A percentile compares a stretch with the other conserved stretches of the same genome.
These are phyloP conservation scores for Colius striatus DNA, from an alignment of 2,113 vertebrate species.

Conservation along the genomic window DNA sequence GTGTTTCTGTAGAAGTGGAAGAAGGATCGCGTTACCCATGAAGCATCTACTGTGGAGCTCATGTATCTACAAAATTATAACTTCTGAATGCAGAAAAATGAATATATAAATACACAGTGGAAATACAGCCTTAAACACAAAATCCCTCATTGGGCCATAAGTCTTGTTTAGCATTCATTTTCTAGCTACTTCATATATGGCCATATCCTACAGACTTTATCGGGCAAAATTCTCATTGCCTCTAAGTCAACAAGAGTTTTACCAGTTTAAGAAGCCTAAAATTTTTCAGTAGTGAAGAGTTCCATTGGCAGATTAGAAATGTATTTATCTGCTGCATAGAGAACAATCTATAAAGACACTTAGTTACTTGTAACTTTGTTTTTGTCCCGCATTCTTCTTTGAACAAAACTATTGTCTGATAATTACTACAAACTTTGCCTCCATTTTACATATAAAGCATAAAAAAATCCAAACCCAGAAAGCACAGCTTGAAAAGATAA, in stretches of 20 bases:
- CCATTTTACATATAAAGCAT: background rate
- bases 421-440: background rate
- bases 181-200: background rate
- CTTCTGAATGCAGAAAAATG: background rate
- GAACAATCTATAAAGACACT: background rate
- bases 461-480: background rate
- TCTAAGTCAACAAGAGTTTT: background rate
- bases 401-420: background rate
- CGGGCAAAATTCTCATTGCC: background rate
- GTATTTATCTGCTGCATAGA: background rate
- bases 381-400: background rate
- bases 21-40: background rate
- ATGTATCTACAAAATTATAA: background rate
- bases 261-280: background rate
- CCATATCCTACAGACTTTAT: background rate
- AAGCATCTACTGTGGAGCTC: background rate
- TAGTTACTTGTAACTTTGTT: background rate
- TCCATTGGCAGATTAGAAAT: background rate
- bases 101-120: background rate
- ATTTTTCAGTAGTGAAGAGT: background rate
- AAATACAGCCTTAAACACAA: conserved; percentile 2
- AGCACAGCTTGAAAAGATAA: background rate
- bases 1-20: background rate
- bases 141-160: background rate
- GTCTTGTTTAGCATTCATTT: background rate